phyloP scores from a whole-genome alignment of 2,888 invertebrate genomes.

The Callyntrura sp. region DNA sequence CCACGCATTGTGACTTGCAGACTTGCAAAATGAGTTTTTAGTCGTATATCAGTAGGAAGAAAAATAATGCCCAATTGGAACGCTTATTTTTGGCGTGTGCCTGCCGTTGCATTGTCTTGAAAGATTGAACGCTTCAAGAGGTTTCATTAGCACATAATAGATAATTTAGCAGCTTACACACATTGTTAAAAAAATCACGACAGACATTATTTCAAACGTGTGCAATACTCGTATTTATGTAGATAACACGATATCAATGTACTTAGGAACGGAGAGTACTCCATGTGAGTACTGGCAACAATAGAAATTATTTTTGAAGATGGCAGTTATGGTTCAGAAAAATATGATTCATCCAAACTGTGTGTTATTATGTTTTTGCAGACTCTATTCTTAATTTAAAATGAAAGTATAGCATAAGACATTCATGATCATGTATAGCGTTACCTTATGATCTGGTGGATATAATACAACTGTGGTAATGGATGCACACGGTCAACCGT shows the following conservation, averaged over 20 bases:
- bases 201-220: background rate
- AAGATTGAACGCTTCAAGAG: background rate
- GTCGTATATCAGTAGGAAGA: background rate
- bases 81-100: background rate
- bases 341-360: too few species aligned
- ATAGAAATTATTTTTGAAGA: background rate
- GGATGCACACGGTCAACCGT: too few species aligned
- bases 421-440: too few species aligned
- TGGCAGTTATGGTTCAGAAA: too few species aligned
- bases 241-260: too few species aligned
- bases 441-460: too few species aligned
- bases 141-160: slow-evolving; percentile 58
- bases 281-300: background rate
- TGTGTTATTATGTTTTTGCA: too few species aligned
- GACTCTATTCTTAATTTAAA: too few species aligned
- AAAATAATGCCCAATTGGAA: too few species aligned
- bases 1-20: background rate
- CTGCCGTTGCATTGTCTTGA: background rate
- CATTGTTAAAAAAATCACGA: background rate
- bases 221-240: background rate
- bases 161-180: slow-evolving; percentile 26
- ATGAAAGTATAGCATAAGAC: too few species aligned
- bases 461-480: too few species aligned
- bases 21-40: background rate
- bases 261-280: background rate